Evolutionary conservation across 2,797 vertebrate genomes (phyloP), one percentile per base, ranked within the genome.

Genomic region (Hipposideros larvatus): DNA sequence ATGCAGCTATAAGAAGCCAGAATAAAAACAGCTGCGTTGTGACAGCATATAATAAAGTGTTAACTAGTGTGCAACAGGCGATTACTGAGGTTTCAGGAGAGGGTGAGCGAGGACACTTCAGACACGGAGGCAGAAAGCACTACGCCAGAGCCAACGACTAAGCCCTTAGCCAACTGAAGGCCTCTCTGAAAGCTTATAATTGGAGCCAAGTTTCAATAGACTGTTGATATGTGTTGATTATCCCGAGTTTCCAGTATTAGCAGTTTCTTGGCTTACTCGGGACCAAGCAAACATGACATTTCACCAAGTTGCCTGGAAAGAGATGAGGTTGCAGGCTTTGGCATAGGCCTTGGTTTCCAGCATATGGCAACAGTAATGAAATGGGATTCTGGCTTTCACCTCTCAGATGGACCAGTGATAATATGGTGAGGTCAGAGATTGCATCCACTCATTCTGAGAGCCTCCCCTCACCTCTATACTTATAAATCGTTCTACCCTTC

Each of bases 281-380:
- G 84, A 94, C 66, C 87, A 78, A 95, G 61, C 43, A 92, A 96
- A 95, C 0, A 31, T 95, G 95, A 96, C 95, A 94, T 96, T 97
- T 97, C 70, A 91, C 28, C 71, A 87, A 65, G 24, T 59, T 55
- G 1, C 51, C 79, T 90, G 59, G 55, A n/a, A 96, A 93, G 75
- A 95, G 78, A 96, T n/a, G 46, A 74, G 7, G 24, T 37, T 79
- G 73, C 28, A 82, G 51, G 79, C n/a, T 90, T 24, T 19, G 82
- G 66, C 87, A 61, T 26, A 87, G n/a, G 70, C 59, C 59, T 86
- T 59, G 90, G 53, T 87, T 88, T 92, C n/a, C 71, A 84, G 24
- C n/a, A 80, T 63, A 70, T 80, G 57, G 79, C 28, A 61, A 74
- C 5, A 55, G 51, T 34, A 83, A 94, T 63, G 79, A 88, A 91